Evolutionary conservation across 1,140 invertebrate genomes (phyloP).

Genomic region (Asbolus verrucosus): DNA sequence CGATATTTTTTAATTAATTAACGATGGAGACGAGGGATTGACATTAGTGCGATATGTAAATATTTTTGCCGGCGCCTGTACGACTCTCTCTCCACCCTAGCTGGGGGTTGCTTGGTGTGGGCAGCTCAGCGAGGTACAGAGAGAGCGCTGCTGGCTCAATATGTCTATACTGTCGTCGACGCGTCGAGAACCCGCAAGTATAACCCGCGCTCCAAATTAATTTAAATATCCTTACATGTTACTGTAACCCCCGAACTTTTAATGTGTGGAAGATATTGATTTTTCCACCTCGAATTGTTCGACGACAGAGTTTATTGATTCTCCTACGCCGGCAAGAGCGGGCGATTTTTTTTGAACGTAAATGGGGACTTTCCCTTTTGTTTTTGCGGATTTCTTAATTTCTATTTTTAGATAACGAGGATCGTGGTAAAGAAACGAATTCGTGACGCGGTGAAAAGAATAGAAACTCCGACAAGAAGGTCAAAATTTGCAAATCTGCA

Average conservation of each 20-base stretch:
- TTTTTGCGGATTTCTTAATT: no score
- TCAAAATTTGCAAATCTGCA: no score
- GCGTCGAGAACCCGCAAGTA: conserved; percentile 54
- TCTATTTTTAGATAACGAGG: no score
- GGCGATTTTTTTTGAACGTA: no score
- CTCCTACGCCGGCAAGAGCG: no score
- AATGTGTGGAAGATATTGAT: conserved; percentile 18
- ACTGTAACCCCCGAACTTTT: conserved; percentile 24
- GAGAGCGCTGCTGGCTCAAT: conserved; percentile 58
- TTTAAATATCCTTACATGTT: conserved; percentile 32
- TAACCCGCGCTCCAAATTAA: conserved; percentile 35
- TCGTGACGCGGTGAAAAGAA: no score
- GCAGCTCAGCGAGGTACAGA: conserved; percentile 56
- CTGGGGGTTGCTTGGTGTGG: conserved; percentile 52
- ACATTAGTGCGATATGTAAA: conserved; percentile 56
- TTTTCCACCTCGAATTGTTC: conserved; percentile 9
- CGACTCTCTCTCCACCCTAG: conserved; percentile 61
- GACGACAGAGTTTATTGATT: conserved; percentile 5
- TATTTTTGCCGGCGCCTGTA: conserved; percentile 66
- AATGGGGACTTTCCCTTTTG: no score
- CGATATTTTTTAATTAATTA: conserved; percentile 49
- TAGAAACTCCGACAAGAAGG: no score
- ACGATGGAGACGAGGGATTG: conserved; percentile 42
- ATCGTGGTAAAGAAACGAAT: no score
- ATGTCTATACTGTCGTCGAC: conserved; percentile 59